Evolutionary conservation across 2,888 invertebrate genomes (phyloP), one percentile per base, ranked within the genome.

Genomic region (Pyrgus malvae): DNA sequence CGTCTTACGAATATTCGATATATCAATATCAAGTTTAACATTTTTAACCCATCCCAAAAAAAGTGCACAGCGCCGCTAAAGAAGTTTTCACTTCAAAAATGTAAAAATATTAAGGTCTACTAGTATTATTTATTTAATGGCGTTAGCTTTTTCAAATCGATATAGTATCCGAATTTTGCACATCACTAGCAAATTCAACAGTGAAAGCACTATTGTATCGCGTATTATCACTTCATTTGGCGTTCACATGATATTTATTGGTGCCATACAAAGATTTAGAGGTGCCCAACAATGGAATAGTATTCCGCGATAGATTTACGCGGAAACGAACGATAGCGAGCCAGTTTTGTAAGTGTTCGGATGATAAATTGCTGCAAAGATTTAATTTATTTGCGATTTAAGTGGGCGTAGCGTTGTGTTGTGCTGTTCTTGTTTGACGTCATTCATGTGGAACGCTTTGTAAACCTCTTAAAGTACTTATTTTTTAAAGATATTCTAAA

Each of bases 161-260:
- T n/a, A n/a, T n/a, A n/a, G n/a, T n/a, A n/a, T n/a, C n/a, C 16
- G 4, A 14, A 37, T 37, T 17, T 5, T 54, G 59, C 56, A 50
- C 69, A 65, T 68, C 70, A 68, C 72, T 74, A 78, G 59, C 58
- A 62, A 64, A 69, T 65, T 62, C 64, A 70, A 70, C 75, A 73
- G 74, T 68, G 67, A 65, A 65, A 61, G 68, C 64, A 56, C 66
- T 59, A 78, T 75, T 78, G 78, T 80, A 73, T 59, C 64, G 74
- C 76, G 75, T 77, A 81, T 87, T 85, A 87, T 87, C 87, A 83
- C 83, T 83, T 78, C 74, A 77, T 78, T 78, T 72, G 69, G 72
- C 73, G 65, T 74, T 79, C 76, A 78, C 72, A 67, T 62, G 67
- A 80, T 72, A 83, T 83, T 83, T 83, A 83, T 83, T 69, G 70